Conservation (phyloP, 2,113 vertebrate genomes). For the Thamnaconus septentrionalis region DNA sequence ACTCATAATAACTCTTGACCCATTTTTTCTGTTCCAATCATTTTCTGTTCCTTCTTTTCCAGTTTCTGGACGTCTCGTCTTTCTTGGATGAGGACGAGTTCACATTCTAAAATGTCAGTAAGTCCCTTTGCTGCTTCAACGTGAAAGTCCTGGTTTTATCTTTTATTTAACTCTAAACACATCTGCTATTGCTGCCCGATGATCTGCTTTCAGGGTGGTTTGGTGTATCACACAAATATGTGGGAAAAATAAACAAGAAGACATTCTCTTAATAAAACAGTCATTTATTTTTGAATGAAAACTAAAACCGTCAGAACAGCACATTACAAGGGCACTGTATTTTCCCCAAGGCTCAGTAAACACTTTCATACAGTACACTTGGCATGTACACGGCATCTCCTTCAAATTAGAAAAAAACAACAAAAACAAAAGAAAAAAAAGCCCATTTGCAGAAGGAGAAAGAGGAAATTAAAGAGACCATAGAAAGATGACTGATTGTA, state of each 20-base stretch:
- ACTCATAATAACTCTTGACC: too few species aligned
- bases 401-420: slow-evolving; percentile 63
- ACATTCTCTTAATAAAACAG: slow-evolving; percentile 68
- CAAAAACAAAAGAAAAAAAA: slow-evolving; percentile 25
- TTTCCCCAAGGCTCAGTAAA: slow-evolving; percentile 79
- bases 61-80: too few species aligned
- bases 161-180: too few species aligned
- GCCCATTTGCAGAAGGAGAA: slow-evolving; percentile 32
- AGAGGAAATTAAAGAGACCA: slow-evolving; percentile 23
- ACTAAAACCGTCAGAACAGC: slow-evolving; percentile 74
- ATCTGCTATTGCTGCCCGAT: too few species aligned
- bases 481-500: slow-evolving; percentile 66
- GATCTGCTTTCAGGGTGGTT: too few species aligned
- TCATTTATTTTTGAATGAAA: slow-evolving; percentile 76
- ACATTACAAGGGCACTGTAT: slow-evolving; percentile 75
- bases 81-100: too few species aligned
- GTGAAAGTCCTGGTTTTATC: too few species aligned
- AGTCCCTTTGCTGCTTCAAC: too few species aligned
- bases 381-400: slow-evolving; percentile 73
- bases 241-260: slow-evolving; percentile 7
- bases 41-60: too few species aligned
- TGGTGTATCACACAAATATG: not conserved
- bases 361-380: slow-evolving; percentile 76
- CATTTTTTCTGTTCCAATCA: too few species aligned
- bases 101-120: too few species aligned